These are phyloP conservation scores for Crotalus helleri DNA, from an alignment of 2,113 vertebrate genomes.

Conservation along the genomic window DNA sequence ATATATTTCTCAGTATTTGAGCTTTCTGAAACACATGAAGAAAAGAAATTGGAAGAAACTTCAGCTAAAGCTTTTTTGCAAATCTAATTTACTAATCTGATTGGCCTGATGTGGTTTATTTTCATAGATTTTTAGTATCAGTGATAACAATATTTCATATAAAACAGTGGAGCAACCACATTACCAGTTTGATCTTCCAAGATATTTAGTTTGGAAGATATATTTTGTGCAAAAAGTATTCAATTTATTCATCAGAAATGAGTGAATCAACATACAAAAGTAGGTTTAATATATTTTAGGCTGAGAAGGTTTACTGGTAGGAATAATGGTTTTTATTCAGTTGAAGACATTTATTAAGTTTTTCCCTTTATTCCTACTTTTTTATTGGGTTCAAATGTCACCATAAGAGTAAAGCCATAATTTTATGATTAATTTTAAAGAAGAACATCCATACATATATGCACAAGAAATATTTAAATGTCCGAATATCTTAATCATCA, in stretches of 20 bases:
- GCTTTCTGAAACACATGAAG: no score
- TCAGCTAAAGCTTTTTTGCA: no score
- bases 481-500: background rate
- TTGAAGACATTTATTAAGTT: background rate
- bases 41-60: no score
- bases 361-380: background rate
- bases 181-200: background rate
- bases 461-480: background rate
- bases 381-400: background rate
- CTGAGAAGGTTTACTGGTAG: background rate
- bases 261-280: background rate
- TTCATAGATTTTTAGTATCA: no score
- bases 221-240: background rate
- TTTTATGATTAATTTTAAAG: background rate
- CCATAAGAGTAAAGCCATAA: background rate
- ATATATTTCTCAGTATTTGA: no score
- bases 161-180: no score
- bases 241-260: background rate
- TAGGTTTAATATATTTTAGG: background rate
- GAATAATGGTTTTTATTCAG: background rate
- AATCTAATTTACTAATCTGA: no score
- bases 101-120: no score
- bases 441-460: background rate
- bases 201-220: background rate
- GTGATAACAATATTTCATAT: no score